Base-by-base conservation (phyloP, 64 coral and sea anemone genomes). In the Dendronephthya gigantea region DNA sequence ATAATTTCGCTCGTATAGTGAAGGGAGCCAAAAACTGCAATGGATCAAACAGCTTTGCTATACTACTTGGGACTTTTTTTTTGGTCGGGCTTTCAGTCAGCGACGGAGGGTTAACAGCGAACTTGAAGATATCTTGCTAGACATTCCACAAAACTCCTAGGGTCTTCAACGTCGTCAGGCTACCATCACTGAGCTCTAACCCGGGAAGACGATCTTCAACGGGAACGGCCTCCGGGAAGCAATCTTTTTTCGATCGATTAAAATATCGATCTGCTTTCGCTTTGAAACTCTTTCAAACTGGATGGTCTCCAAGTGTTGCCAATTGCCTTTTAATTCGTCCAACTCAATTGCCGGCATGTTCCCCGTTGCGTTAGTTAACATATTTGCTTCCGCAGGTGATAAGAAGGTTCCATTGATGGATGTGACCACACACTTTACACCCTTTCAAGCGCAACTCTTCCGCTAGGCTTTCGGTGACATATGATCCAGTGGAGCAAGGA, bases 231-330 rank as follows among this genome's bases (percentile, higher is more conserved):
- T 85, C 82, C 13, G 88, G 74, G 14, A 92, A 85, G 23, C 30
- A 25, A 33, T 48, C 9, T 35, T 84, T 34, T 32, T 83, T 91
- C 22, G 75, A 91, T n/a, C n/a, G n/a, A n/a, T n/a, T n/a, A n/a
- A n/a, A n/a, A n/a, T n/a, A n/a, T n/a, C n/a, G n/a, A n/a, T n/a
- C n/a, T n/a, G n/a, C n/a, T n/a, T n/a, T n/a, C n/a, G n/a, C n/a
- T n/a, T n/a, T n/a, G n/a, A n/a, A n/a, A n/a, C n/a, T n/a, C n/a
- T n/a, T n/a, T n/a, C n/a, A n/a, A n/a, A n/a, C n/a, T n/a, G n/a
- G n/a, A n/a, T n/a, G n/a, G n/a, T n/a, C n/a, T 35, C 40, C 22
- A 92, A 83, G 55, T 92, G 87, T 30, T 86, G 86, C 87, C 88
- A 90, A 30, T 84, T 93, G 9, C 82, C 30, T 36, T 87, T 90